phyloP scores from a whole-genome alignment of 1,140 invertebrate genomes.

The Eurosta solidaginis region DNA sequence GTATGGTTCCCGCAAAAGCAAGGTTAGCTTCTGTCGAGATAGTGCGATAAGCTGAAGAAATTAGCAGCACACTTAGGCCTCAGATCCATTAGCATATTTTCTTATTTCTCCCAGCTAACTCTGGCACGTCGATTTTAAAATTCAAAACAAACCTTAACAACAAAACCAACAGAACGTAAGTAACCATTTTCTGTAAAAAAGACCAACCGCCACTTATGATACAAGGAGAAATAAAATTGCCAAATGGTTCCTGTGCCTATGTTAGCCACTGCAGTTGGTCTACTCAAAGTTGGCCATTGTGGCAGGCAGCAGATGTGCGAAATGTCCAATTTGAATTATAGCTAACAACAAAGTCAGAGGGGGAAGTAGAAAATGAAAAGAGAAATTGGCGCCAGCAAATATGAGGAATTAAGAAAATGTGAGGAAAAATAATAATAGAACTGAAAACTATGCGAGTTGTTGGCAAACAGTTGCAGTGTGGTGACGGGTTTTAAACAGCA shows the following conservation, averaged over 20 bases:
- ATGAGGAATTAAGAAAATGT: background rate
- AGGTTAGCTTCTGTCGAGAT: no score
- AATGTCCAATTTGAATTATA: conserved; percentile 22
- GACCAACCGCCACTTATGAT: no score
- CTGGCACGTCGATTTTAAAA: no score
- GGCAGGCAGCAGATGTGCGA: conserved; percentile 23
- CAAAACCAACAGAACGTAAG: no score
- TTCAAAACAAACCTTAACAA: no score
- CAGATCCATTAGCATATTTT: no score
- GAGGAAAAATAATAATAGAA: background rate
- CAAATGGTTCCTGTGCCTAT: background rate
- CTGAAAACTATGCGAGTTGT: conserved; percentile 14
- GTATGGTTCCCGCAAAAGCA: no score
- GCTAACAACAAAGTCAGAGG: background rate
- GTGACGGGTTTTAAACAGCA: background rate
- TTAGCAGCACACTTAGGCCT: no score
- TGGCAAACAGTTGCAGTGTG: conserved; percentile 19
- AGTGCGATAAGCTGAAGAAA: no score
- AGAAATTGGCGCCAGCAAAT: background rate
- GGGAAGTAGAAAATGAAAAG: background rate
- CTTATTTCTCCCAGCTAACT: no score
- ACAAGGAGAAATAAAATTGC: no score
- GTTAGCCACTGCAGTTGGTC: background rate
- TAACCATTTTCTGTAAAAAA: no score
- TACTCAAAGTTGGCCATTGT: background rate